phyloP scores from a whole-genome alignment of 2,888 invertebrate genomes.

The Dendrolimus pini region DNA sequence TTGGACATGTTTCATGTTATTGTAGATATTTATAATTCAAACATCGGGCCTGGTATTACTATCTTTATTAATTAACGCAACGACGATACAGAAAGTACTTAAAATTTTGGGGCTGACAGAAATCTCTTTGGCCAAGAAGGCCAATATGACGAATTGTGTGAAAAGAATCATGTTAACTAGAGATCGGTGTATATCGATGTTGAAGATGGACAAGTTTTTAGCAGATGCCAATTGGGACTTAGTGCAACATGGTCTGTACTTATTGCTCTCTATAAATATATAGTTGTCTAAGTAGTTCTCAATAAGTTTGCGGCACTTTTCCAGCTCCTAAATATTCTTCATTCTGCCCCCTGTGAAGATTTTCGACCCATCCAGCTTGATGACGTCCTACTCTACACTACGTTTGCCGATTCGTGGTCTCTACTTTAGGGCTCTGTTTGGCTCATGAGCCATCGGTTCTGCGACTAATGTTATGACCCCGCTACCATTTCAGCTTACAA shows the following conservation, averaged over 20 bases:
- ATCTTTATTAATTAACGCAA: conserved; percentile 76
- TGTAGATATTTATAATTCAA: conserved; percentile 71
- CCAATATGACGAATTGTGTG: conserved; percentile 75
- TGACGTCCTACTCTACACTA: neutral
- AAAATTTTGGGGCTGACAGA: conserved; percentile 68
- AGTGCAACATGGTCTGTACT: conserved; percentile 53
- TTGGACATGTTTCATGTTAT: neutral
- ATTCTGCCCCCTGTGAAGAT: neutral
- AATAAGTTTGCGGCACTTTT: too few species aligned
- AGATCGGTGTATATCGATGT: conserved; percentile 69
- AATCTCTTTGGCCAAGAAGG: conserved; percentile 69
- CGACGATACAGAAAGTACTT: conserved; percentile 68
- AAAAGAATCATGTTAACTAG: conserved; percentile 63
- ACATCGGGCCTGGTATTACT: conserved; percentile 75
- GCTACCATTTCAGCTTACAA: too few species aligned
- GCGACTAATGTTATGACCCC: neutral
- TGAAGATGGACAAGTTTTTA: conserved; percentile 79
- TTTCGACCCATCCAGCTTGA: neutral
- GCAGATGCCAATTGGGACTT: conserved; percentile 80
- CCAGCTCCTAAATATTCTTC: too few species aligned
- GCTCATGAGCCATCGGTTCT: neutral
- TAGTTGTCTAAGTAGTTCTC: too few species aligned
- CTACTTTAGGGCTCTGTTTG: neutral
- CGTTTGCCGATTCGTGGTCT: neutral
- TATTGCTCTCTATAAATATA: too few species aligned